Conservation (phyloP, 64 coral and sea anemone species). For the Pocillopora damicornis region DNA sequence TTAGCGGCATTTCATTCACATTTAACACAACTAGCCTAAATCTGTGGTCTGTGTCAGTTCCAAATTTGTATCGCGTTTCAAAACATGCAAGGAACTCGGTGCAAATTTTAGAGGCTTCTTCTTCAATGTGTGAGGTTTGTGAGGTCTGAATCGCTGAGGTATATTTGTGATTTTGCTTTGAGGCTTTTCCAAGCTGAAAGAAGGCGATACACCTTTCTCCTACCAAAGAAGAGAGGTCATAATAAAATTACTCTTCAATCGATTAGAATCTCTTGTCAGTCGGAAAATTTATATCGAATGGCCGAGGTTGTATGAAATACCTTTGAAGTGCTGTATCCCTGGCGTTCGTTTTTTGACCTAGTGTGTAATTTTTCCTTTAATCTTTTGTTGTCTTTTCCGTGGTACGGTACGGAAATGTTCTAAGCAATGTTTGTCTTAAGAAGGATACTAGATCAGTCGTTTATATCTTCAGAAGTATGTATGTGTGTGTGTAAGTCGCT, state of each 20-base stretch:
- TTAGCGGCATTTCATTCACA: slow-evolving; percentile 54
- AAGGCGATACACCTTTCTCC: neutral
- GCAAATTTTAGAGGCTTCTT: slow-evolving; percentile 51
- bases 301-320: slow-evolving; percentile 39
- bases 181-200: neutral
- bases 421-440: neutral
- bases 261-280: slow-evolving; percentile 48
- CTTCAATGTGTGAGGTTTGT: slow-evolving; percentile 39
- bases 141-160: slow-evolving; percentile 7
- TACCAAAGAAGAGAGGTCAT: neutral
- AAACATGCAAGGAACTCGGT: slow-evolving; percentile 78
- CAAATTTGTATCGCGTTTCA: slow-evolving; percentile 85
- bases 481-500: neutral
- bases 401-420: neutral
- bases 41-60: slow-evolving; percentile 36
- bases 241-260: slow-evolving; percentile 1
- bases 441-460: neutral
- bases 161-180: neutral
- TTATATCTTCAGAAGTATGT: neutral
- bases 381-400: neutral
- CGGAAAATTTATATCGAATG: slow-evolving; percentile 60
- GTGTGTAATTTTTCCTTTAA: neutral
- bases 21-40: slow-evolving; percentile 30
- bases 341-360: neutral
- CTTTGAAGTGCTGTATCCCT: slow-evolving; percentile 34